Evolutionary conservation across 2,888 invertebrate species (phyloP).

Genomic region (Agonum fuliginosum): DNA sequence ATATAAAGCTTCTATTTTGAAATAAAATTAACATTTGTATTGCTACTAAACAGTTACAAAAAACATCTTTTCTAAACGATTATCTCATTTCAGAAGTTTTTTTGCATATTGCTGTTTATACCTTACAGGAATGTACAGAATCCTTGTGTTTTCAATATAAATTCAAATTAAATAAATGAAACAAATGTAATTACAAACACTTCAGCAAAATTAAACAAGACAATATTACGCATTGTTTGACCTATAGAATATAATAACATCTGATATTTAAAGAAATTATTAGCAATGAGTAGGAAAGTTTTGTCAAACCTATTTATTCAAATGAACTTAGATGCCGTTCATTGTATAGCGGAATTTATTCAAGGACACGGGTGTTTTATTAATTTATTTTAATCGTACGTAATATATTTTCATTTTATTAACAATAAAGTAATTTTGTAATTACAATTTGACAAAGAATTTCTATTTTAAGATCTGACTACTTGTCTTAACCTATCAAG

Average conservation of each 20-base stretch:
- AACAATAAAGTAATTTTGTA: too few species aligned
- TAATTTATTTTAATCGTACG: too few species aligned
- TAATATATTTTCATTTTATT: neutral
- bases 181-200: neutral
- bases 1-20: neutral
- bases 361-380: slow-evolving; percentile 25
- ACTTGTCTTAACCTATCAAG: too few species aligned
- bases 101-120: neutral
- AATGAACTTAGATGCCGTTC: slow-evolving; percentile 35
- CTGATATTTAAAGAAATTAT: slow-evolving; percentile 30
- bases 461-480: neutral
- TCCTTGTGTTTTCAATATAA: neutral
- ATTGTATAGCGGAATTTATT: slow-evolving; percentile 23
- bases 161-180: neutral
- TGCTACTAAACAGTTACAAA: neutral
- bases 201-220: neutral
- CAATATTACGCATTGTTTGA: slow-evolving; percentile 27
- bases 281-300: slow-evolving; percentile 41
- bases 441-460: too few species aligned
- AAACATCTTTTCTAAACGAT: slow-evolving; percentile 12
- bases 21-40: neutral
- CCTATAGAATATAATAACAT: slow-evolving; percentile 14
- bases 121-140: neutral
- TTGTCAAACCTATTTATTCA: slow-evolving; percentile 31
- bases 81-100: slow-evolving; percentile 19